These are phyloP conservation scores for Acronicta psi DNA, from an alignment of 2,888 invertebrate species.

Conservation along the genomic window DNA sequence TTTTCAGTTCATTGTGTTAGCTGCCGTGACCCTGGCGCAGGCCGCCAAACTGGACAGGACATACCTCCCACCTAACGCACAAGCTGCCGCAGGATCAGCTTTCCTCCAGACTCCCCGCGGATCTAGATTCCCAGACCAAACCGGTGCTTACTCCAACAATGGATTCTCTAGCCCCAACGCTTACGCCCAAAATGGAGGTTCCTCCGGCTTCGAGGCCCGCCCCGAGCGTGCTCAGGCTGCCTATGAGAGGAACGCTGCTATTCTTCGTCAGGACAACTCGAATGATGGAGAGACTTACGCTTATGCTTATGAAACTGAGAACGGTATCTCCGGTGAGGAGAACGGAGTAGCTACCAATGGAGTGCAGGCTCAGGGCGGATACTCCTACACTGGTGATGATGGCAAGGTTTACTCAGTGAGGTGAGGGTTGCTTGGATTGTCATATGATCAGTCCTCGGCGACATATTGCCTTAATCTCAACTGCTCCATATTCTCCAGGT, in stretches of 20 bases:
- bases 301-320: conserved; percentile 82
- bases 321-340: conserved; percentile 82
- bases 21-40: conserved; percentile 66
- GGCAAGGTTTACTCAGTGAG: conserved; percentile 80
- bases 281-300: conserved; percentile 81
- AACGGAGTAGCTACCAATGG: conserved; percentile 81
- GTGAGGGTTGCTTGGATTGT: conserved; percentile 54
- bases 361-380: conserved; percentile 81
- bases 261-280: conserved; percentile 77
- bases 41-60: conserved; percentile 77
- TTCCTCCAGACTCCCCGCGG: conserved; percentile 47
- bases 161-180: conserved; percentile 23
- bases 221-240: conserved; percentile 78
- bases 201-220: conserved; percentile 59
- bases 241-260: conserved; percentile 79
- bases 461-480: not conserved
- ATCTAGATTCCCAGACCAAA: conserved; percentile 37
- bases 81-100: conserved; percentile 43
- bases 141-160: conserved; percentile 28
- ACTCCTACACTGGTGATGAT: conserved; percentile 83
- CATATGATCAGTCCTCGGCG: no score
- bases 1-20: conserved; percentile 74
- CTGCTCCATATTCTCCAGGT: conserved; percentile 58
- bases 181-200: conserved; percentile 38
- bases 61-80: conserved; percentile 75